phyloP scores from a whole-genome alignment of 2,888 invertebrate species.

The Lucinisca nassula region DNA sequence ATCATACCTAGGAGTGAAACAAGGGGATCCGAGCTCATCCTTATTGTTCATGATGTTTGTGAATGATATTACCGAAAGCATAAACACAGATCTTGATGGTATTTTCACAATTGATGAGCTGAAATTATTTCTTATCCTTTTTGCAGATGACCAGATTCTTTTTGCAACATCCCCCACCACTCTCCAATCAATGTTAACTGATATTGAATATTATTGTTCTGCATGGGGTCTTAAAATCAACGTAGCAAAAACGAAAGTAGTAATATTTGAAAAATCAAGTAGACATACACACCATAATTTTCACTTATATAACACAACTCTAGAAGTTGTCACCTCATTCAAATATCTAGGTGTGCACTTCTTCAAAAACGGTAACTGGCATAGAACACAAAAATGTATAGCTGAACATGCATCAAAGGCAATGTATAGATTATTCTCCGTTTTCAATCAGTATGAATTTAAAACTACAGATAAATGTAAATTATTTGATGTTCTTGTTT shows the following conservation, averaged over 20 bases:
- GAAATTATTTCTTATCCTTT: constrained; percentile 22
- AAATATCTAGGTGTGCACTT: no score
- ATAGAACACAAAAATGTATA: neutral
- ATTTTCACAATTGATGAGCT: constrained; percentile 5
- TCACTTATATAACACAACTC: neutral
- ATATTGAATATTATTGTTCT: constrained; percentile 11
- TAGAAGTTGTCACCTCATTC: neutral
- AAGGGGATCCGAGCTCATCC: constrained; percentile 42
- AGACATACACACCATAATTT: neutral
- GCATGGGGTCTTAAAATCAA: constrained; percentile 19
- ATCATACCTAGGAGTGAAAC: constrained; percentile 37
- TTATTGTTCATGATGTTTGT: constrained; percentile 29
- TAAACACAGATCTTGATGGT: constrained; percentile 27
- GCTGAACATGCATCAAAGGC: no score
- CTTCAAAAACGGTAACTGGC: no score
- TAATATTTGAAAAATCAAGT: neutral
- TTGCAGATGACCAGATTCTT: constrained; percentile 32
- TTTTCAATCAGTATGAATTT: neutral
- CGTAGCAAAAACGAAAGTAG: constrained; percentile 23
- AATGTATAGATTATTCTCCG: neutral
- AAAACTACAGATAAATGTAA: neutral
- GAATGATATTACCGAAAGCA: constrained; percentile 23
- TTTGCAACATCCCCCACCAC: constrained; percentile 21
- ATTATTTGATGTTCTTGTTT: neutral
- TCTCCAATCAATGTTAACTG: constrained; percentile 9